Evolutionary conservation across 2,888 invertebrate genomes (phyloP).

Genomic region (Drosophila trichaetosa): DNA sequence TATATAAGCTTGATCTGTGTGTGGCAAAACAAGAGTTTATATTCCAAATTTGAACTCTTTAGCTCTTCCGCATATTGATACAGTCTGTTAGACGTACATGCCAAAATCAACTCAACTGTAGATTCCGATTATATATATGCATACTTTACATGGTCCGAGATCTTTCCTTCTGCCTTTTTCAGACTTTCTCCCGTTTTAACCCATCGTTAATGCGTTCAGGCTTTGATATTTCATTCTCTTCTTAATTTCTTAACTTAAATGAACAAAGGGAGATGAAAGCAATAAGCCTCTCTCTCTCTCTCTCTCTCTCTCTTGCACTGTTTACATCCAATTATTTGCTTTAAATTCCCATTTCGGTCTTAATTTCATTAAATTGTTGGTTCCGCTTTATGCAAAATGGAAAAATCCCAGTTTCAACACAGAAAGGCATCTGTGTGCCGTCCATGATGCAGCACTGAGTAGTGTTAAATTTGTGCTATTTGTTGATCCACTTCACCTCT

Average conservation of each 20-base stretch:
- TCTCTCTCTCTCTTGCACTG: neutral
- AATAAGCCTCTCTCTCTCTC: neutral
- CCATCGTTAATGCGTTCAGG: neutral
- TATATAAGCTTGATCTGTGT: neutral
- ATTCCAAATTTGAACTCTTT: neutral
- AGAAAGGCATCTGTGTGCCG: neutral
- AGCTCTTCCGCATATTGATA: too few species aligned
- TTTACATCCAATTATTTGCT: neutral
- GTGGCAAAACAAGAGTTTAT: neutral
- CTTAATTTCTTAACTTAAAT: neutral
- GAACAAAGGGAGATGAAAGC: neutral
- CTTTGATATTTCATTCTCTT: neutral
- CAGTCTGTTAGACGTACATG: fast-evolving
- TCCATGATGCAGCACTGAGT: neutral
- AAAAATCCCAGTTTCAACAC: neutral
- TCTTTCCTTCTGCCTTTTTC: neutral
- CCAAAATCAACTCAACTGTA: too few species aligned
- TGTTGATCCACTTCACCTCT: neutral
- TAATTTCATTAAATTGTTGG: neutral
- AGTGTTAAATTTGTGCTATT: conserved; percentile 39
- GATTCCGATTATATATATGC: too few species aligned
- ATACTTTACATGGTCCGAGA: too few species aligned
- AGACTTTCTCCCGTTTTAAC: neutral
- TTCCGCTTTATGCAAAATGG: too few species aligned
- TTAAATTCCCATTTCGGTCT: neutral